These are phyloP conservation scores for Leucophenga maculata DNA, from an alignment of 2,888 invertebrate species.

Conservation along the genomic window DNA sequence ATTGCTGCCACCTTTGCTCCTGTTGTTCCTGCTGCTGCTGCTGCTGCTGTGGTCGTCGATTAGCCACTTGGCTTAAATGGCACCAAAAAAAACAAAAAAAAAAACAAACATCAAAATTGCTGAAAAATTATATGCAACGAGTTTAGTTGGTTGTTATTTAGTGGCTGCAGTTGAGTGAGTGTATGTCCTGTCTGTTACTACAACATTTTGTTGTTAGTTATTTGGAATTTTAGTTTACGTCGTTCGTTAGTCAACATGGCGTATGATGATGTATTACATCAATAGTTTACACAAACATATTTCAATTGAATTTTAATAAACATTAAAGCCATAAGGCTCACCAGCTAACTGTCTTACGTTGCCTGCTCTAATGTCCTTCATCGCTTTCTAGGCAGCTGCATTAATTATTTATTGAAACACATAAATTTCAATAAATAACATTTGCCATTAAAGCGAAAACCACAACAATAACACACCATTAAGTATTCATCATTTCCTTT, in stretches of 20 bases:
- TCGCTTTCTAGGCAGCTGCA: slow-evolving; percentile 49
- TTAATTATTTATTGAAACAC: slow-evolving; percentile 61
- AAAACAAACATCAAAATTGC: neutral
- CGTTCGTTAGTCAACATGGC: no score
- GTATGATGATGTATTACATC: neutral
- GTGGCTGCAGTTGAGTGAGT: neutral
- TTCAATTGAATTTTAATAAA: slow-evolving; percentile 1
- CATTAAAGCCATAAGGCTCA: neutral
- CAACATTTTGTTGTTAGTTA: no score
- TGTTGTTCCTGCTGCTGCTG: neutral
- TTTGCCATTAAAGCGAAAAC: neutral
- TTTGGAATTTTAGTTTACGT: no score
- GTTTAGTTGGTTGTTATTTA: neutral
- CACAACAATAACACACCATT: neutral
- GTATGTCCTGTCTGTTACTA: no score
- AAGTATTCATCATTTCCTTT: neutral
- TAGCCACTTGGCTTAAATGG: slow-evolving; percentile 8
- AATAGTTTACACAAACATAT: no score
- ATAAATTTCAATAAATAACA: slow-evolving; percentile 62
- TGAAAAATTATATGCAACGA: slow-evolving; percentile 10
- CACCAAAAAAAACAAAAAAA: slow-evolving; percentile 1
- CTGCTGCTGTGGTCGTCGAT: neutral
- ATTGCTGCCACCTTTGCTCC: neutral
- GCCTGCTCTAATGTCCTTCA: slow-evolving; percentile 1
- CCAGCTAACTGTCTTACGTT: neutral